These are phyloP conservation scores for Zelleria hepariella DNA, from an alignment of 2,888 invertebrate genomes.

Conservation along the genomic window DNA sequence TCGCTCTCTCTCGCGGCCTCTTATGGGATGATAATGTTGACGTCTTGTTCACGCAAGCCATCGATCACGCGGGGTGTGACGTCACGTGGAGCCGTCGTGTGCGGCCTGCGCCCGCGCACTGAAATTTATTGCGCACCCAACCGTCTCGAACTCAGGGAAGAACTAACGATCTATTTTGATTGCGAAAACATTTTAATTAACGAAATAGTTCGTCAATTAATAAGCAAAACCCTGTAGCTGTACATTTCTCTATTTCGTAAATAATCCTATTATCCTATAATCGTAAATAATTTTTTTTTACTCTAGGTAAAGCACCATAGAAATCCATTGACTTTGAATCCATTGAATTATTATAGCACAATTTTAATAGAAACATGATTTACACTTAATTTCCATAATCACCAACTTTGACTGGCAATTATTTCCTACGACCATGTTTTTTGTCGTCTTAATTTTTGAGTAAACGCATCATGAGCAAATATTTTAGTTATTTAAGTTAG, in stretches of 20 bases:
- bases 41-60: conserved; percentile 50
- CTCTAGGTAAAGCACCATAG: no score
- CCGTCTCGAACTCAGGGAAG: conserved; percentile 36
- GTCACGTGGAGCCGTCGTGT: conserved; percentile 71
- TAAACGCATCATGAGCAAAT: no score
- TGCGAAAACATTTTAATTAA: neutral
- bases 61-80: conserved; percentile 70
- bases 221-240: neutral
- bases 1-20: conserved; percentile 31
- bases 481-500: no score
- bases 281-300: no score
- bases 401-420: no score
- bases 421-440: no score
- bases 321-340: no score
- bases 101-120: conserved; percentile 50
- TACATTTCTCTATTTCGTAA: neutral
- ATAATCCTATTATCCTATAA: no score
- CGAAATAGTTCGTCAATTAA: neutral
- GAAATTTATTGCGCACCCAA: conserved; percentile 65
- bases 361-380: no score
- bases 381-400: no score
- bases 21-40: conserved; percentile 26
- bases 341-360: no score
- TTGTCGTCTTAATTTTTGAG: no score
- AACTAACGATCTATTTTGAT: conserved; percentile 22